Percentiles rank a stretch among this genome's conserved stretches.
Evolutionary conservation across 1,140 invertebrate species (phyloP).

Genomic region (Lordiphosa mommai): DNA sequence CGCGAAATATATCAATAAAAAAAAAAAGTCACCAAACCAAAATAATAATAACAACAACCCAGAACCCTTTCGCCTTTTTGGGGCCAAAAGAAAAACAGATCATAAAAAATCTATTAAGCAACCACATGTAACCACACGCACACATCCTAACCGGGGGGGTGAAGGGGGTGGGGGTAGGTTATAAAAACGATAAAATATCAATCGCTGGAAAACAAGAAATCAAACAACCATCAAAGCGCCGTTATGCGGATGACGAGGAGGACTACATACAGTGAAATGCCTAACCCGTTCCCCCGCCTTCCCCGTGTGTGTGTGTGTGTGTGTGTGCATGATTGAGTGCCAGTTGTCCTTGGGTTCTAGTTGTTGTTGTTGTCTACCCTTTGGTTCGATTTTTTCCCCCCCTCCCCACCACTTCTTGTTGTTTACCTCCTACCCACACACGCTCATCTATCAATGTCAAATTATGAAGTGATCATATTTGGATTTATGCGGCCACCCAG

Average conservation of each 20-base stretch:
- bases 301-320: slow-evolving; percentile 13
- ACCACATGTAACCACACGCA: slow-evolving; percentile 56
- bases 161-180: not conserved
- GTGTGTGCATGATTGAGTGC: slow-evolving; percentile 65
- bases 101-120: slow-evolving; percentile 77
- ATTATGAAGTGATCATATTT: slow-evolving; percentile 80
- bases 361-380: slow-evolving; percentile 24
- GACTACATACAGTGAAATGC: slow-evolving; percentile 4
- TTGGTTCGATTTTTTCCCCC: slow-evolving; percentile 46
- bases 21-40: not conserved
- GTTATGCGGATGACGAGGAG: slow-evolving; percentile 49
- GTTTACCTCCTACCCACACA: slow-evolving; percentile 23
- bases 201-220: slow-evolving; percentile 74
- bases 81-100: slow-evolving; percentile 52
- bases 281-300: slow-evolving; percentile 18
- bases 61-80: slow-evolving; percentile 11
- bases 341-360: slow-evolving; percentile 10
- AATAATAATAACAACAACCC: no score
- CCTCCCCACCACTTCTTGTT: slow-evolving; percentile 8
- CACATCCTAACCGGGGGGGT: not conserved
- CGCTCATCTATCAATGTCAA: slow-evolving; percentile 79
- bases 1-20: slow-evolving; percentile 59
- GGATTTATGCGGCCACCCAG: slow-evolving; percentile 69
- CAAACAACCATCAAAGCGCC: slow-evolving; percentile 79
- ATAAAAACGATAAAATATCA: slow-evolving; percentile 75